Conservation (phyloP, 1,140 invertebrate species). For the Hermatobates lingyangjiaoensis region DNA sequence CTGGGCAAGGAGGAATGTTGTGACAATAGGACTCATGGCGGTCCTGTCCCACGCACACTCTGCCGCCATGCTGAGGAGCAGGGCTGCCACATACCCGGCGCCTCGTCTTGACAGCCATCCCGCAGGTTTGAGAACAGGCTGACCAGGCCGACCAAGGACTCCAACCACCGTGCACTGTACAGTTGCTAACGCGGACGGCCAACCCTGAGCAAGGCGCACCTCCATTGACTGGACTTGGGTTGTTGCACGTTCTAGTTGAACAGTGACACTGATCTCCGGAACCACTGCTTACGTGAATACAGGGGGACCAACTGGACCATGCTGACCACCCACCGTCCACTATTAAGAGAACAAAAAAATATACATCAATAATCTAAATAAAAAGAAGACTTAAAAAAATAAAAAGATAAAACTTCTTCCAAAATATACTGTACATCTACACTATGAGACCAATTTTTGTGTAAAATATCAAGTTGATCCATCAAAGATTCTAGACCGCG, state of each 20-base stretch:
- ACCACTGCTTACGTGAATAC: slow-evolving; percentile 26
- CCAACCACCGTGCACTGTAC: slow-evolving; percentile 72
- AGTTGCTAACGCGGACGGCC: slow-evolving; percentile 42
- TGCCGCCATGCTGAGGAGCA: slow-evolving; percentile 56
- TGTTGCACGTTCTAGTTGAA: slow-evolving; percentile 55
- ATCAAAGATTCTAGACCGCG: no score
- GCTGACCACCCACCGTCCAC: slow-evolving; percentile 54
- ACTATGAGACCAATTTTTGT: no score
- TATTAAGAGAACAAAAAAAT: no score
- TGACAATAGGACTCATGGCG: slow-evolving; percentile 54
- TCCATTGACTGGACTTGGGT: slow-evolving; percentile 59
- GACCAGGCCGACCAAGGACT: slow-evolving; percentile 75
- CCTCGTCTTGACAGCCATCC: slow-evolving; percentile 60
- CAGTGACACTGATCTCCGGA: slow-evolving; percentile 50
- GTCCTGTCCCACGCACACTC: slow-evolving; percentile 65
- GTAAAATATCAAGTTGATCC: no score
- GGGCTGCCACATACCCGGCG: slow-evolving; percentile 63
- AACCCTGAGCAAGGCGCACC: slow-evolving; percentile 40
- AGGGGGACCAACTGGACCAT: slow-evolving; percentile 49
- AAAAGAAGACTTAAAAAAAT: no score
- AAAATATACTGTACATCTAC: no score
- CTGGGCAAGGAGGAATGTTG: slow-evolving; percentile 58
- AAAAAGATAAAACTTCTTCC: no score
- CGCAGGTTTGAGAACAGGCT: slow-evolving; percentile 55
- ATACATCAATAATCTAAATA: no score